A percentile compares a stretch with the other conserved stretches of the same genome.
phyloP scores from a whole-genome alignment of 1,140 invertebrate genomes.

The Asbolus verrucosus region DNA sequence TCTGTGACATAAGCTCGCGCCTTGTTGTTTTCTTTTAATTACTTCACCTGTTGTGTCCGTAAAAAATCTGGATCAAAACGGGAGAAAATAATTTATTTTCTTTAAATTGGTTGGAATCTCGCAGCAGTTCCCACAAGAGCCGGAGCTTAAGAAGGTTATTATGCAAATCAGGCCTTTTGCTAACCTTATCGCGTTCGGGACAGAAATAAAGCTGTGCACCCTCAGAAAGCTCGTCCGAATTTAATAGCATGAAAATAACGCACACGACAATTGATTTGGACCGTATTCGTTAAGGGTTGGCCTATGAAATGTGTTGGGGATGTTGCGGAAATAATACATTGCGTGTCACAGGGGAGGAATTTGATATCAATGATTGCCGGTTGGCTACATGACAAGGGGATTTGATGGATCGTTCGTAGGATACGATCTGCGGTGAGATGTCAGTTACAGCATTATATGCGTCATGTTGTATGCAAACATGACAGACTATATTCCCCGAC shows the following conservation, averaged over 20 bases:
- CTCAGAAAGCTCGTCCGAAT: too few species aligned
- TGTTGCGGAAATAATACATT: slow-evolving; percentile 45
- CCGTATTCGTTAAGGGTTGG: slow-evolving; percentile 38
- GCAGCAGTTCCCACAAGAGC: slow-evolving; percentile 26
- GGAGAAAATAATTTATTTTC: slow-evolving; percentile 41
- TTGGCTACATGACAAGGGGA: slow-evolving; percentile 43
- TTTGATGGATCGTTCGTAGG: slow-evolving; percentile 25
- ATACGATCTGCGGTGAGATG: slow-evolving; percentile 43
- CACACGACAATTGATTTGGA: slow-evolving; percentile 41
- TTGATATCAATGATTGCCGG: slow-evolving; percentile 46
- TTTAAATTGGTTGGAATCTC: slow-evolving; percentile 35
- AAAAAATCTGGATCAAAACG: slow-evolving; percentile 7
- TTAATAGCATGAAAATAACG: slow-evolving; percentile 38
- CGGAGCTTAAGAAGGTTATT: slow-evolving; percentile 41
- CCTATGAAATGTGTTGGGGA: slow-evolving; percentile 22
- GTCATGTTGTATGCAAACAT: slow-evolving; percentile 47
- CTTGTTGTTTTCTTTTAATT: slow-evolving; percentile 34
- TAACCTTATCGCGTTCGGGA: slow-evolving; percentile 39
- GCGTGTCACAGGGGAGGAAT: slow-evolving; percentile 45
- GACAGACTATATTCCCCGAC: slow-evolving; percentile 9
- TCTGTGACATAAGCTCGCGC: background rate
- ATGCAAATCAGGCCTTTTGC: slow-evolving; percentile 36
- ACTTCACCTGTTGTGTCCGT: slow-evolving; percentile 28
- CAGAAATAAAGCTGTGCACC: slow-evolving; percentile 41
- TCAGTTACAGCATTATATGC: slow-evolving; percentile 45